These are phyloP conservation scores for Xiphydria camelus DNA, from an alignment of 2,888 invertebrate species.

Conservation along the genomic window DNA sequence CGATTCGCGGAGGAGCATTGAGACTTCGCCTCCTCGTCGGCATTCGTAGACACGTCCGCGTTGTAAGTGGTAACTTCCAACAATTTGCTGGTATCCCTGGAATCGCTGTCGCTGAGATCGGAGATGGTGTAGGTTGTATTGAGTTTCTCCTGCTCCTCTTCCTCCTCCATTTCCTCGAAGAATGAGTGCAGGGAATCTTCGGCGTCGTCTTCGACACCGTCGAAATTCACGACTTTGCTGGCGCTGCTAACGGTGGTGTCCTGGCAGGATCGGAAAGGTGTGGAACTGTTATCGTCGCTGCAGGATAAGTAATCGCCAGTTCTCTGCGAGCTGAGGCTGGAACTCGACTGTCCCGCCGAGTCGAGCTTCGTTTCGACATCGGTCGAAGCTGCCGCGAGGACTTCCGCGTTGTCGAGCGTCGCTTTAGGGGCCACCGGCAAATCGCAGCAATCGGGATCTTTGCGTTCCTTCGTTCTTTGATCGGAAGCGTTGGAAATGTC, in stretches of 20 bases:
- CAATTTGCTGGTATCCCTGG: conserved; percentile 13
- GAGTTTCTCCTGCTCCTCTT: conserved; percentile 2
- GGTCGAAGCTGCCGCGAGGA: neutral
- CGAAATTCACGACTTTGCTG: neutral
- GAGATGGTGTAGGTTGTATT: conserved; percentile 31
- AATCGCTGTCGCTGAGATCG: conserved; percentile 18
- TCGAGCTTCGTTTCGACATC: neutral
- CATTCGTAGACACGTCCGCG: conserved; percentile 31
- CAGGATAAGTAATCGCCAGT: conserved; percentile 25
- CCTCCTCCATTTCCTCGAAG: conserved; percentile 10
- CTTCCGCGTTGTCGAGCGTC: neutral
- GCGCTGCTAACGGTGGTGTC: conserved; percentile 2
- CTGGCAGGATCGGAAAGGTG: conserved; percentile 5
- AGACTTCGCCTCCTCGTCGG: conserved; percentile 15
- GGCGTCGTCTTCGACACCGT: conserved; percentile 8
- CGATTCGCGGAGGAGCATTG: neutral
- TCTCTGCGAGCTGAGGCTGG: neutral
- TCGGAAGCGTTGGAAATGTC: neutral
- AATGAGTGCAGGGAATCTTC: too few species aligned
- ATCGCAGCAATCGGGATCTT: neutral
- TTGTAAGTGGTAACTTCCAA: conserved; percentile 20
- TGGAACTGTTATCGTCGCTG: conserved; percentile 16
- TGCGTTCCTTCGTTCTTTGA: neutral
- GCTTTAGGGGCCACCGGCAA: too few species aligned
- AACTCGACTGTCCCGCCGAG: neutral